phyloP scores from a whole-genome alignment of 2,113 vertebrate genomes.

The Pluvianellus socialis region DNA sequence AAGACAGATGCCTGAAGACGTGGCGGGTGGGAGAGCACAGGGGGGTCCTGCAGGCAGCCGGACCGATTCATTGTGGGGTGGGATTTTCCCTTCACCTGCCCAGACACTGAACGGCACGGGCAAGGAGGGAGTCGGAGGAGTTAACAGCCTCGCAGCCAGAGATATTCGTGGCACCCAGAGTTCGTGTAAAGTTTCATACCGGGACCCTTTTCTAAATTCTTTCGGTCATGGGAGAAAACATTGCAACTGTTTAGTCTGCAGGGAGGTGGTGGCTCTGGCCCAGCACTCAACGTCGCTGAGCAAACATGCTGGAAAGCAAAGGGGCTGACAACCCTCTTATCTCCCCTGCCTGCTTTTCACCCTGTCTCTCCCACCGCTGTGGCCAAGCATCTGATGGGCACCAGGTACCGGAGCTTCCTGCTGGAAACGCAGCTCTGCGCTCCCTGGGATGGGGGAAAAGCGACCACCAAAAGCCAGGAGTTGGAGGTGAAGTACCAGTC shows the following conservation, averaged over 20 bases:
- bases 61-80: not conserved
- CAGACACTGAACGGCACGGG: fast-evolving
- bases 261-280: conserved; percentile 43
- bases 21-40: fast-evolving
- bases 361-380: fast-evolving
- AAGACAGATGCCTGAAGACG: fast-evolving
- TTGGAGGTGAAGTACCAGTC: not conserved
- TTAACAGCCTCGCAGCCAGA: conserved; percentile 2
- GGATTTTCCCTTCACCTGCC: not conserved
- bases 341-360: not conserved
- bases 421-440: not conserved
- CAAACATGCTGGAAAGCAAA: not conserved
- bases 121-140: not conserved
- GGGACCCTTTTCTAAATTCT: conserved; percentile 51
- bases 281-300: not conserved
- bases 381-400: not conserved
- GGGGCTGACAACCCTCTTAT: not conserved
- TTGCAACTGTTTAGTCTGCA: conserved; percentile 45
- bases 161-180: conserved; percentile 1
- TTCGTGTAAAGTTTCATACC: conserved; percentile 4
- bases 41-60: not conserved
- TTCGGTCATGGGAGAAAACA: conserved; percentile 46
- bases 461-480: fast-evolving
- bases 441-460: not conserved
- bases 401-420: fast-evolving